Percentiles rank a stretch among this genome's conserved stretches.
These are phyloP conservation scores for Cephalopachus bancanus DNA, from an alignment of 2,797 vertebrate species.

Conservation along the genomic window DNA sequence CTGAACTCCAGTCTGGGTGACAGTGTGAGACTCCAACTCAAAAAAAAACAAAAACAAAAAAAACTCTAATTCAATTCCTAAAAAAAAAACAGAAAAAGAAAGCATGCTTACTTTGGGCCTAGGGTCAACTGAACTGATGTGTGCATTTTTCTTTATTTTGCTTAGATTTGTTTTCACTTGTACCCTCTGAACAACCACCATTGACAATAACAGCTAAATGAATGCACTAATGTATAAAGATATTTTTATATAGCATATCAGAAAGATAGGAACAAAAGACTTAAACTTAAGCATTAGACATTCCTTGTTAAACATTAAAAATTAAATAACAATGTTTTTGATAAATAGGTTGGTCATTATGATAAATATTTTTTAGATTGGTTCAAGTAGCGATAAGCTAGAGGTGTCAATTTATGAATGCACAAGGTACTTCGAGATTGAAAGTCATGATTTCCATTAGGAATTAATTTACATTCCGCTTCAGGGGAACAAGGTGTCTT, in stretches of 20 bases:
- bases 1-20: no score
- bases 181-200: not conserved
- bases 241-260: not conserved
- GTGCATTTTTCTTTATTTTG: slow-evolving; percentile 18
- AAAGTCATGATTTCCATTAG: slow-evolving; percentile 74
- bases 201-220: slow-evolving; percentile 36
- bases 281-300: slow-evolving; percentile 50
- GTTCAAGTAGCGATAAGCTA: slow-evolving; percentile 72
- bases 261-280: not conserved
- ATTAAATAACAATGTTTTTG: not conserved
- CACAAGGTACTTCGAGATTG: slow-evolving; percentile 43
- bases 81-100: no score
- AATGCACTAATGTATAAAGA: not conserved
- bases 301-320: not conserved
- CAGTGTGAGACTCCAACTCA: no score
- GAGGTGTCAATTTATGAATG: slow-evolving; percentile 53
- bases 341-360: not conserved
- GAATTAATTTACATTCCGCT: slow-evolving; percentile 79
- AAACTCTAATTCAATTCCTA: no score
- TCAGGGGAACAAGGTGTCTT: slow-evolving; percentile 66
- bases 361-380: slow-evolving; percentile 1
- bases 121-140: not conserved
- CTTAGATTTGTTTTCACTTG: slow-evolving; percentile 25
- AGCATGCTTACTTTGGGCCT: slow-evolving; percentile 33
- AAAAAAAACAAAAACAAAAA: no score